Evolutionary conservation across 2,113 vertebrate genomes (phyloP).

Genomic region (Dromas ardeola): DNA sequence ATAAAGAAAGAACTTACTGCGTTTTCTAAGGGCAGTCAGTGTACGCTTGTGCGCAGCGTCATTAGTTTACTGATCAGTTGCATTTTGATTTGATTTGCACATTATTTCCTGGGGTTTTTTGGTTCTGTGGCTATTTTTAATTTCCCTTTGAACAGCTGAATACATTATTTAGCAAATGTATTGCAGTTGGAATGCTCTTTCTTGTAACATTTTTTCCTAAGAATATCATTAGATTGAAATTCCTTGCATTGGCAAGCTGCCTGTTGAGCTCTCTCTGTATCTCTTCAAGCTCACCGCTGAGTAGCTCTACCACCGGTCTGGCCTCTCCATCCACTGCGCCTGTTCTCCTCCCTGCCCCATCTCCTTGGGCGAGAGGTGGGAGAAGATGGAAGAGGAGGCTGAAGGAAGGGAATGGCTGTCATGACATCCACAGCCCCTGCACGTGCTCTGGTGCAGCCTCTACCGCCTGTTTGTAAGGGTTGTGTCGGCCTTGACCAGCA

Average conservation of each 20-base stretch:
- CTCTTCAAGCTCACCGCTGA: not conserved
- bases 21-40: not conserved
- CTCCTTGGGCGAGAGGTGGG: rapidly evolving
- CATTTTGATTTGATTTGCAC: not conserved
- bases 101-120: not conserved
- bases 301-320: not conserved
- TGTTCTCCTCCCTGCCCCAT: rapidly evolving
- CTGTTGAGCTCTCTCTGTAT: not conserved
- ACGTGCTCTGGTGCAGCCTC: rapidly evolving
- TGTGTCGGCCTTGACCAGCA: not conserved
- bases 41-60: not conserved
- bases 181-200: not conserved
- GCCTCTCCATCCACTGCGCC: not conserved
- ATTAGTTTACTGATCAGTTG: not conserved
- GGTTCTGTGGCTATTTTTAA: not conserved
- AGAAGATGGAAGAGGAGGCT: not conserved
- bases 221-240: slow-evolving; percentile 6
- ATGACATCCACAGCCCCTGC: not conserved
- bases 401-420: not conserved
- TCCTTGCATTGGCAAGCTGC: not conserved
- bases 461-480: not conserved
- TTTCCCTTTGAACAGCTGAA: slow-evolving; percentile 29
- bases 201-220: slow-evolving; percentile 25
- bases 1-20: not conserved
- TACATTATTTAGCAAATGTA: slow-evolving; percentile 37